Conservation (phyloP, 2,113 vertebrate species). For the Ploceus nigricollis region DNA sequence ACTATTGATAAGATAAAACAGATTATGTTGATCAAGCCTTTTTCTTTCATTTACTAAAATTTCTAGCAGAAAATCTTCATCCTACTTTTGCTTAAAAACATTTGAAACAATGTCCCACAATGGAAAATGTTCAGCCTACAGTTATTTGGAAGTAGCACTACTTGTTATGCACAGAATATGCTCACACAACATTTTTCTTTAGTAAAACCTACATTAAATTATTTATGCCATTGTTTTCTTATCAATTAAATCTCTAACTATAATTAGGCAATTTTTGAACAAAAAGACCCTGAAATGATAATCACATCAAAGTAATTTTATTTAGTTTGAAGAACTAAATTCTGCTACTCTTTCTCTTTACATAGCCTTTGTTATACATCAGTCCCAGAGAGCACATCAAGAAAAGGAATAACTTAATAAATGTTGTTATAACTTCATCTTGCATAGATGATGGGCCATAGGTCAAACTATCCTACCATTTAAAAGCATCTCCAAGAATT, state of each 20-base stretch:
- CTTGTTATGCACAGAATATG: neutral
- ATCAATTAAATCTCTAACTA: neutral
- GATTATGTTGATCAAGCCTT: fast-evolving
- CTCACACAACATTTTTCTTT: neutral
- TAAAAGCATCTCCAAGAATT: neutral
- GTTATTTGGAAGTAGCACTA: neutral
- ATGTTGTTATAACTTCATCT: neutral
- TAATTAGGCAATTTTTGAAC: neutral
- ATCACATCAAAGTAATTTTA: neutral
- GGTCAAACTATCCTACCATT: neutral
- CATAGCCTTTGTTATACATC: neutral
- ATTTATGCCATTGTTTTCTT: neutral
- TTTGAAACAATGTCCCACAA: neutral
- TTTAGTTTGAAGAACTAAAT: neutral
- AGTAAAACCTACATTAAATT: neutral
- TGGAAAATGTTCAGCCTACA: neutral
- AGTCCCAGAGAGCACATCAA: neutral
- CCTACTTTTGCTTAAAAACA: neutral
- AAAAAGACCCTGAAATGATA: neutral
- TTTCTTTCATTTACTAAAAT: neutral
- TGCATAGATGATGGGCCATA: neutral
- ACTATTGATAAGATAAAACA: neutral
- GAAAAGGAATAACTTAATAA: neutral
- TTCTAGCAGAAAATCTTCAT: neutral
- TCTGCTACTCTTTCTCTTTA: slow-evolving; percentile 5